These are phyloP conservation scores for Hyaena hyaena DNA, from an alignment of 2,113 vertebrate genomes.

Conservation along the genomic window DNA sequence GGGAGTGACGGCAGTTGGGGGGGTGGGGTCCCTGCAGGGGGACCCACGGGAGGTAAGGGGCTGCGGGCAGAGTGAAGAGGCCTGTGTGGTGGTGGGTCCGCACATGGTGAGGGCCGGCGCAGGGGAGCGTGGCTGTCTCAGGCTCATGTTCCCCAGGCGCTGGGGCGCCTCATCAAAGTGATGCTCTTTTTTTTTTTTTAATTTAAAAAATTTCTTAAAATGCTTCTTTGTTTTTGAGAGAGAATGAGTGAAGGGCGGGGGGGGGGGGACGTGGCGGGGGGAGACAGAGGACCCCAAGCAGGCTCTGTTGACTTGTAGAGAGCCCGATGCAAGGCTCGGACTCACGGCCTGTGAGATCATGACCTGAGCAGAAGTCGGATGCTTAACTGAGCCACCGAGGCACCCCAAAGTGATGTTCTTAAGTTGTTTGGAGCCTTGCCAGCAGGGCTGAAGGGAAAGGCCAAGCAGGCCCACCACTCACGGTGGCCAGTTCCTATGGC, in stretches of 20 bases:
- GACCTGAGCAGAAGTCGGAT: no score
- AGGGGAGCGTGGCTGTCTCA: neutral
- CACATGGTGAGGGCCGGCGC: neutral
- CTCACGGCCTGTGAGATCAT: no score
- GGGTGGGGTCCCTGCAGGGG: no score
- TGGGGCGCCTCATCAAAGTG: conserved; percentile 10
- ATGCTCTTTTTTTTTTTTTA: neutral
- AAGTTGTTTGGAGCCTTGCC: conserved; percentile 55
- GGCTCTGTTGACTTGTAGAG: no score
- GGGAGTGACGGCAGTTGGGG: no score
- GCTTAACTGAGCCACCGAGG: no score
- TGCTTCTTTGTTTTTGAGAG: no score
- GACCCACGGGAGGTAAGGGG: neutral
- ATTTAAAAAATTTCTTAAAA: no score
- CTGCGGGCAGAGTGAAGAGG: neutral
- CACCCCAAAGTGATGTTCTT: conserved; percentile 38
- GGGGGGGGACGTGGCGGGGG: no score
- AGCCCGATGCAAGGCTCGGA: no score
- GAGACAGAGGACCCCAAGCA: no score
- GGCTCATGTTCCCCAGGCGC: neutral
- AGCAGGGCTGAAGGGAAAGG: conserved; percentile 47
- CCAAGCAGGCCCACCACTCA: conserved; percentile 13
- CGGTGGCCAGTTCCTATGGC: neutral
- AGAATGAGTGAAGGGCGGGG: no score
- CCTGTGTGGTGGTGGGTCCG: neutral